A percentile compares a stretch with the other conserved stretches of the same genome.
Conservation (phyloP, 2,113 vertebrate species). For the Amazona vittata region DNA sequence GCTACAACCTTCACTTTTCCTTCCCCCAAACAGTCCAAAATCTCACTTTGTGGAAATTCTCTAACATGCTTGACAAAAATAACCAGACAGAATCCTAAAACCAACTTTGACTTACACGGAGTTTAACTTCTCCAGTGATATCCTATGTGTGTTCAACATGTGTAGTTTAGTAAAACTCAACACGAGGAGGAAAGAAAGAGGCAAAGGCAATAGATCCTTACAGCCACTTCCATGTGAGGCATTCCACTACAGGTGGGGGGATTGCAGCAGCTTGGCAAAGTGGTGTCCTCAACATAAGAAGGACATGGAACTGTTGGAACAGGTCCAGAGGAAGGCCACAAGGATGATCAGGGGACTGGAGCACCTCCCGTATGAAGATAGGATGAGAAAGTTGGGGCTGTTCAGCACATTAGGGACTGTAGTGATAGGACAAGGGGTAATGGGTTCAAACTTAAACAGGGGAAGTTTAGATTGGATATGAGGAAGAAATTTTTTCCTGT, state of each 20-base stretch:
- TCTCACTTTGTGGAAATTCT: neutral
- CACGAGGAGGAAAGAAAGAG: neutral
- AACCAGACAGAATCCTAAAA: neutral
- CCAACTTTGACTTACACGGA: neutral
- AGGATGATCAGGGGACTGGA: too few relatives aligned
- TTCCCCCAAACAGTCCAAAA: fast-evolving
- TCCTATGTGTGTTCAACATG: neutral
- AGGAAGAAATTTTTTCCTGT: too few relatives aligned
- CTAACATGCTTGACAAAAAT: neutral
- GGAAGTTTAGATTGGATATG: too few relatives aligned
- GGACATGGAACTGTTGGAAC: too few relatives aligned
- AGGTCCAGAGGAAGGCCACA: too few relatives aligned
- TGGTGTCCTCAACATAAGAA: too few relatives aligned
- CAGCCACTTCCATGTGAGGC: neutral
- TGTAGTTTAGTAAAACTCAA: neutral
- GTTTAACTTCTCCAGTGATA: neutral
- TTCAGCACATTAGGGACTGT: too few relatives aligned
- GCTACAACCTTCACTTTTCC: fast-evolving
- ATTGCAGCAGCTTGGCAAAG: too few relatives aligned
- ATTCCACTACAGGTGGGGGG: neutral
- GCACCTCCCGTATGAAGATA: too few relatives aligned
- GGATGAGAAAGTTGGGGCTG: too few relatives aligned
- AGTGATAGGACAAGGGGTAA: too few relatives aligned
- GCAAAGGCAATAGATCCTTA: neutral
- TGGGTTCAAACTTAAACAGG: too few relatives aligned